These are phyloP conservation scores for Ictalurus furcatus DNA, from an alignment of 2,113 vertebrate species.

Conservation along the genomic window DNA sequence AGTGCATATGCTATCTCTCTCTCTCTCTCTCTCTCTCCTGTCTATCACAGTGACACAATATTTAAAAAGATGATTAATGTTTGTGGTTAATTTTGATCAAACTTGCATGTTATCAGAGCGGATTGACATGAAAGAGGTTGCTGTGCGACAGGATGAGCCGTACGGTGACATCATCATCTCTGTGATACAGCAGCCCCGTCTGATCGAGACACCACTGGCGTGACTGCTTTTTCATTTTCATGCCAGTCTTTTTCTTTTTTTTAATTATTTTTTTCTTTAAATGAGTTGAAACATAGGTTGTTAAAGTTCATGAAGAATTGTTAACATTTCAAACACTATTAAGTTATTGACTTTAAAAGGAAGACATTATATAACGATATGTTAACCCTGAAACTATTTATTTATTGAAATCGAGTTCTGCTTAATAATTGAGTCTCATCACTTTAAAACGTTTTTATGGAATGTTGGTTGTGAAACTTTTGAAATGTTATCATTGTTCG, in stretches of 20 bases:
- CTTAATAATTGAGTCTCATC: neutral
- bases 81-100: neutral
- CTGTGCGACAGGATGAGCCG: conserved; percentile 44
- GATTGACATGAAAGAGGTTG: conserved; percentile 23
- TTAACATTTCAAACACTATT: neutral
- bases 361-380: conserved; percentile 1
- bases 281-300: neutral
- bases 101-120: conserved; percentile 34
- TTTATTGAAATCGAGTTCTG: neutral
- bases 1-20: neutral
- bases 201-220: neutral
- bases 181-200: neutral
- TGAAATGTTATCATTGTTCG: neutral
- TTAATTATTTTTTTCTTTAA: neutral
- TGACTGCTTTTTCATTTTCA: neutral
- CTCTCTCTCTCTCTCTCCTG: neutral
- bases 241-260: neutral
- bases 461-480: neutral
- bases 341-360: neutral
- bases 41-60: neutral
- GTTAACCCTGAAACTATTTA: neutral
- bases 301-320: neutral
- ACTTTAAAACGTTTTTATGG: neutral
- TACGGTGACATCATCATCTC: conserved; percentile 52
- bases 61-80: neutral